phyloP scores from a whole-genome alignment of 2,113 vertebrate genomes.

The Hirundichthys speculiger region DNA sequence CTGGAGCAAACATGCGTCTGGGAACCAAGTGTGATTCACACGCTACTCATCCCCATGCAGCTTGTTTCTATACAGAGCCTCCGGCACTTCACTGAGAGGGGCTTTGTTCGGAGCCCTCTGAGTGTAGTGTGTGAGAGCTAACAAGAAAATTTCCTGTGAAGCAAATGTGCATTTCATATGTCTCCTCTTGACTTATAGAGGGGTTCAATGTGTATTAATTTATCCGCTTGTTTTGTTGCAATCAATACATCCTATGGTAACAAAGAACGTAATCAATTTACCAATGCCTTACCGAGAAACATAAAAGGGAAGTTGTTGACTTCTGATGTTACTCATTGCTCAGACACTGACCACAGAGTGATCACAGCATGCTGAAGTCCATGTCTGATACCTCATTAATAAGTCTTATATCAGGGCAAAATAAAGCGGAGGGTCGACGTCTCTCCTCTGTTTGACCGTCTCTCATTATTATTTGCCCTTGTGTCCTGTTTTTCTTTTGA shows the following conservation, averaged over 20 bases:
- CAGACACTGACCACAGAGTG: too few relatives aligned
- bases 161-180: conserved; percentile 44
- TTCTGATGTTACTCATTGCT: conserved; percentile 9
- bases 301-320: neutral
- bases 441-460: too few relatives aligned
- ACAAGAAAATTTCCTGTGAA: conserved; percentile 4
- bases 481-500: too few relatives aligned
- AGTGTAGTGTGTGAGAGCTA: conserved; percentile 44
- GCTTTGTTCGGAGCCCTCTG: conserved; percentile 58
- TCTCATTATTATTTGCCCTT: too few relatives aligned
- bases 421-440: too few relatives aligned
- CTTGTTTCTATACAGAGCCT: conserved; percentile 53
- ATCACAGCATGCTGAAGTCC: too few relatives aligned
- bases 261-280: too few relatives aligned
- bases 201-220: conserved; percentile 24
- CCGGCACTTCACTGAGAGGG: conserved; percentile 54
- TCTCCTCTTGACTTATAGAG: conserved; percentile 37
- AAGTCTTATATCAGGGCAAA: too few relatives aligned
- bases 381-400: too few relatives aligned
- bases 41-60: conserved; percentile 57
- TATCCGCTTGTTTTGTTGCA: conserved; percentile 15
- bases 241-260: neutral
- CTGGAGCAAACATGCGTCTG: conserved; percentile 57
- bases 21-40: conserved; percentile 74
- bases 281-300: too few relatives aligned